Evolutionary conservation across 2,113 vertebrate genomes (phyloP), one percentile per base, ranked within the genome.

Genomic region (Solea solea): DNA sequence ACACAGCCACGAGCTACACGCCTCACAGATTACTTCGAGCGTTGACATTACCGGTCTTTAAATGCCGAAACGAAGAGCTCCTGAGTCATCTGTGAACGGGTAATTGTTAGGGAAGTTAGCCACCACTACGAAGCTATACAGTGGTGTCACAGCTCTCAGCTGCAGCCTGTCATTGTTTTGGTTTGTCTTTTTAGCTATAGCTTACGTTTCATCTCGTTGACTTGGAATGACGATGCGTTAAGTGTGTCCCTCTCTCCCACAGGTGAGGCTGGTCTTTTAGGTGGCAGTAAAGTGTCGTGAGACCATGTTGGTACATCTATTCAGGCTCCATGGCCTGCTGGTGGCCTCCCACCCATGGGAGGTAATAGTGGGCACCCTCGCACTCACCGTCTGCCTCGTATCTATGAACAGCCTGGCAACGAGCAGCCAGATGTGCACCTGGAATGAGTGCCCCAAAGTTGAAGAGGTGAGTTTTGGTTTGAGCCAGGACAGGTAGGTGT

Each of bases 281-380:
- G 28, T 34, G 14, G 13, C 15, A n/a, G 14, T 4, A 50, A 50
- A 28, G 15, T 45, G 40, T 44, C 69, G 53, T n/a, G 41, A 14
- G 1, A 84, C 56, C 80, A 98, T 98, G 96, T 83, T 98, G 92
- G 95, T 94, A 4, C 89, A 94, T 50, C 91, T 97, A 14, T 98
- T 98, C 76, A 89, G 94, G 81, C 92, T 96, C 85, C 96, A 98
- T 8, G 96, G 96, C 80, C 94, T 96, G 74, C 94, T 98, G 81
- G 96, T 98, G 90, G 96, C 96, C 54, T 96, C 97, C 62, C 96
- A 98, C 74, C 96, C 96, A 1, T 97, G 96, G 97, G 96, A 98
- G 87, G 96, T 97, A 13, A 97, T 98, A 28, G 96, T 98, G 72
- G 95, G 96, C n/a, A 98, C 97, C 8, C 93, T 98, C 50, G 95